These are phyloP conservation scores for Pungitius pungitius DNA, from an alignment of 2,113 vertebrate genomes.

Conservation along the genomic window DNA sequence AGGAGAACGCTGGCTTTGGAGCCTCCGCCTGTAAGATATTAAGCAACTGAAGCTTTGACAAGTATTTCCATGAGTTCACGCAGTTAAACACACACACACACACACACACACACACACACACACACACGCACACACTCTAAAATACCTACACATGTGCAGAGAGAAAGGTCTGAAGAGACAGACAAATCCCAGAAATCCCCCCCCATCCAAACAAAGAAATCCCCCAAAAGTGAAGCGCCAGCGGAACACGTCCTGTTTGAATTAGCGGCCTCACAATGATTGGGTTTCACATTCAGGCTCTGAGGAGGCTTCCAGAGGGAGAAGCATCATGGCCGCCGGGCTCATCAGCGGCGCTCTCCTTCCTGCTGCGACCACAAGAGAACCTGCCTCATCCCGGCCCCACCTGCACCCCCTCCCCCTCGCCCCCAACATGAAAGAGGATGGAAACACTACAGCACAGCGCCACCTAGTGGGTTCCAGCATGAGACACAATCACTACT, in stretches of 20 bases:
- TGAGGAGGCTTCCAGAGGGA: conserved; percentile 34
- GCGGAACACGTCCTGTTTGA: conserved; percentile 9
- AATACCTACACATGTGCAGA: conserved; percentile 49
- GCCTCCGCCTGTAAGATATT: conserved; percentile 48
- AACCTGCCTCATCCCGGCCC: neutral
- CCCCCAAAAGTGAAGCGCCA: neutral
- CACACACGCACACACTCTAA: conserved; percentile 27
- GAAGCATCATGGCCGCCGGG: neutral
- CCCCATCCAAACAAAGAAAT: conserved; percentile 37
- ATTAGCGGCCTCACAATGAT: no score
- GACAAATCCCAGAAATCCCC: conserved; percentile 43
- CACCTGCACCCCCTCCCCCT: conserved; percentile 63
- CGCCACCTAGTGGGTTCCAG: conserved; percentile 64
- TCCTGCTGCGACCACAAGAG: no score
- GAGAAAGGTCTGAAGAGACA: conserved; percentile 26
- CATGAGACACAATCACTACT: conserved; percentile 36
- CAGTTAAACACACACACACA: conserved; percentile 10
- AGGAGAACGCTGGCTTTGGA: conserved; percentile 11
- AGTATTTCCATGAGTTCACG: conserved; percentile 63
- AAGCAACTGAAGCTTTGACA: conserved; percentile 44
- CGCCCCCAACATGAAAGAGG: conserved; percentile 25
- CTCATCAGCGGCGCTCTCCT: no score
- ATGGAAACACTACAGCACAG: conserved; percentile 70
- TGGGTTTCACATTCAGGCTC: no score
- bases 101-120: conserved; percentile 5